phyloP scores from a whole-genome alignment of 2,888 invertebrate species.

The Hypselothyrea guttata region DNA sequence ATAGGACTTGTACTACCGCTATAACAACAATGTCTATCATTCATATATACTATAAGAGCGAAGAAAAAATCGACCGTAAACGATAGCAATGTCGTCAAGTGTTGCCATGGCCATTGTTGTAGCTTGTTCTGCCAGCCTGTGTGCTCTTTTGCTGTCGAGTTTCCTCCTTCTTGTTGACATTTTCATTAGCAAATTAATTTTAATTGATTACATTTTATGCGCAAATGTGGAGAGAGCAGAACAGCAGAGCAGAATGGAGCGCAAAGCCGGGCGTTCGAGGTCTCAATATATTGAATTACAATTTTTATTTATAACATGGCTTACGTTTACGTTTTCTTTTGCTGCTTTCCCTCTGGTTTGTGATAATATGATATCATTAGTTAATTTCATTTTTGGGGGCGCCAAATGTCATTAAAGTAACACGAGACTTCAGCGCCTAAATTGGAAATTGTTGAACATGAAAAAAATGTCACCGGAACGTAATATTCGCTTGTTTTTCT shows the following conservation, averaged over 20 bases:
- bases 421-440: conserved; percentile 23
- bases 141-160: conserved; percentile 14
- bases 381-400: conserved; percentile 28
- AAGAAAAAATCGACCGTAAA: conserved; percentile 41
- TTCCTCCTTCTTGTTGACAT: conserved; percentile 58
- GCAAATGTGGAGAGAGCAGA: conserved; percentile 52
- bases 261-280: conserved; percentile 16
- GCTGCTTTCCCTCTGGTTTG: conserved; percentile 13
- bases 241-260: conserved; percentile 21
- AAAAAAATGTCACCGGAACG: conserved; percentile 18
- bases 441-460: conserved; percentile 22
- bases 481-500: conserved; percentile 25
- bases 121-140: conserved; percentile 4
- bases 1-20: conserved; percentile 29
- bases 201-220: conserved; percentile 74
- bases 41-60: conserved; percentile 56
- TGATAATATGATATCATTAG: conserved; percentile 49
- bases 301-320: conserved; percentile 53
- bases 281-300: conserved; percentile 65
- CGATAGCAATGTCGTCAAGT: conserved; percentile 39
- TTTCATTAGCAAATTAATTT: conserved; percentile 74
- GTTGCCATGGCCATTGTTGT: conserved; percentile 49
- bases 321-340: conserved; percentile 19
- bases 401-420: conserved; percentile 49
- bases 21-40: conserved; percentile 67